Base-by-base conservation (phyloP, 64 coral and sea anemone species). In the Astreopora myriophthalma region DNA sequence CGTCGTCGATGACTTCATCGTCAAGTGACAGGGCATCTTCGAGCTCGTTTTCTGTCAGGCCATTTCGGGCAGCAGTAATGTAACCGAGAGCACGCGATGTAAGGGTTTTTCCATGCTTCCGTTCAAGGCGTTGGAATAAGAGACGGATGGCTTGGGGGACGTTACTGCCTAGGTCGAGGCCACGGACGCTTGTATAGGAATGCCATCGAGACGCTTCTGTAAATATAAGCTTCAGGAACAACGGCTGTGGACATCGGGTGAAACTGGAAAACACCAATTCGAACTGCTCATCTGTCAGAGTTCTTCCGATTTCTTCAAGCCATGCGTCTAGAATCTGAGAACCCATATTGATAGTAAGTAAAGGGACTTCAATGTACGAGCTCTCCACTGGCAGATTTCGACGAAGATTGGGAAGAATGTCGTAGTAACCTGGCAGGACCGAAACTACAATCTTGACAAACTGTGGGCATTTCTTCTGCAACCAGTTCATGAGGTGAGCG, bases 401-500 rank as follows among this genome's bases (percentile, higher is more conserved):
- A 28, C 87, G 91, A 38, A 96, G 86, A 16, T 66, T 96, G 6
- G 91, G 80, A 6, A 96, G 57, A 36, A 96, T 96, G 14, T 96
- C 72, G 49, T 93, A 86, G 64, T 96, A 96, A 23, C 82, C 80
- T 14, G 95, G 95, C 2, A 96, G 28, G 16, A 96, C 95, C 3
- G 95, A 96, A 48, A 96, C 75, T 19, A 93, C 79, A 44, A 96
- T 96, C 36, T 96, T 96, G 22, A 93, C 36, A 85, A 86, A 39
- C 11, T 33, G 42, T 14, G 86, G 73, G 26, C 71, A 86, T 13
- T 52, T 52, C 33, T 96, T 96, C 1, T 86, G 95, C 36, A 96
- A 58, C 95, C 95, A 96, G 70, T 96, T 96, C 95, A 96, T 96
- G n/a, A 96, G 51, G 65, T 96, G 95, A 6, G 95, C 95, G 62